phyloP scores from a whole-genome alignment of 2,797 vertebrate genomes.

The Cyprinodon diabolis region DNA sequence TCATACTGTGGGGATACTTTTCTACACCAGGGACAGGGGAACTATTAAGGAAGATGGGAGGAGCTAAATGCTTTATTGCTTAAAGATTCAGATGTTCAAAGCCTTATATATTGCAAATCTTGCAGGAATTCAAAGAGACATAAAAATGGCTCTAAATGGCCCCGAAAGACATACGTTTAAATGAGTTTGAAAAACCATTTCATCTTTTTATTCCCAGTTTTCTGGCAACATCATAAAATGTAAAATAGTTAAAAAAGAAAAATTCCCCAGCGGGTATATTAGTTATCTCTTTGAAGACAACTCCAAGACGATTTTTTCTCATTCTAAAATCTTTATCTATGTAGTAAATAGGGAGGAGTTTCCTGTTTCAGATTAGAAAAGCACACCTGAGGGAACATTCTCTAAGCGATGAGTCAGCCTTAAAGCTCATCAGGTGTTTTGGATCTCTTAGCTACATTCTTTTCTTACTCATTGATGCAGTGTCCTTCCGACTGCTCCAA shows the following conservation, averaged over 20 bases:
- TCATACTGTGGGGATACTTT: neutral
- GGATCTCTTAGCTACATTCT: conserved; percentile 12
- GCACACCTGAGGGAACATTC: conserved; percentile 53
- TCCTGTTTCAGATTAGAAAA: conserved; percentile 50
- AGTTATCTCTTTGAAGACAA: neutral
- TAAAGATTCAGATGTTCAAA: neutral
- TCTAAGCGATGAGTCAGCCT: conserved; percentile 40
- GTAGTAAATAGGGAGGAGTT: conserved; percentile 11
- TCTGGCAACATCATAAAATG: neutral
- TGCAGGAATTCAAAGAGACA: no score
- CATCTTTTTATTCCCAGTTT: neutral
- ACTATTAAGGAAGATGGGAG: no score
- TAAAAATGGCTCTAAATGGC: no score
- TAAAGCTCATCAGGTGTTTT: conserved; percentile 35
- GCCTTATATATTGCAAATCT: no score
- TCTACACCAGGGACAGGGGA: no score
- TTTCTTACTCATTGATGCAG: conserved; percentile 27
- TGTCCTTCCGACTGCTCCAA: conserved; percentile 24
- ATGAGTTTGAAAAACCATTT: neutral
- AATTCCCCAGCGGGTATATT: neutral
- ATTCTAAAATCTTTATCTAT: neutral
- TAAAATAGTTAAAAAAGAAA: no score
- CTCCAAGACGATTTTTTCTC: no score
- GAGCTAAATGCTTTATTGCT: neutral
- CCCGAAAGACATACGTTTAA: neutral